phyloP scores from a whole-genome alignment of 2,113 vertebrate species.

The Gallinago media region DNA sequence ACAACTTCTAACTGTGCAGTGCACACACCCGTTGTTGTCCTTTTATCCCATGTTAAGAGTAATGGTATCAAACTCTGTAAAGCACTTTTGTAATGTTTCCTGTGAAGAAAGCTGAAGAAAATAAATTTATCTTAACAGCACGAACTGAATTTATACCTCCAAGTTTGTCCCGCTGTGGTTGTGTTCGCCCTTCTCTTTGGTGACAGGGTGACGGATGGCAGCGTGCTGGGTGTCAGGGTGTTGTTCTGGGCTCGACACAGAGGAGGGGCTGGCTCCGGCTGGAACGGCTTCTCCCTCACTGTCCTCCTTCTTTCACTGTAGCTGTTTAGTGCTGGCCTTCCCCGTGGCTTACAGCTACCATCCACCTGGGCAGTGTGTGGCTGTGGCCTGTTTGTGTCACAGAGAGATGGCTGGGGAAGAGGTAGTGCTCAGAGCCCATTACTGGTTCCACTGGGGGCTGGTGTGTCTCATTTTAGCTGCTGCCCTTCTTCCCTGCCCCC shows the following conservation, averaged over 20 bases:
- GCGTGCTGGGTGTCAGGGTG: fast-evolving
- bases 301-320: not conserved
- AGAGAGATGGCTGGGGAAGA: not conserved
- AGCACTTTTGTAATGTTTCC: slow-evolving; percentile 52
- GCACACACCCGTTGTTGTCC: slow-evolving; percentile 1
- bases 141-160: not conserved
- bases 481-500: not conserved
- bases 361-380: not conserved
- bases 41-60: not conserved
- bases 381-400: too few species aligned
- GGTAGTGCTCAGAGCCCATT: not conserved
- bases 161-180: not conserved
- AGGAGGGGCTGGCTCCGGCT: not conserved
- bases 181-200: not conserved
- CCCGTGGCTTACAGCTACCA: fast-evolving
- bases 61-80: slow-evolving; percentile 43
- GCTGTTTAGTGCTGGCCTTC: not conserved
- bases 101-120: slow-evolving; percentile 58
- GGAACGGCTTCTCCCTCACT: not conserved
- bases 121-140: slow-evolving; percentile 54
- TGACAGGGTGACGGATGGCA: fast-evolving
- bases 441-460: not conserved
- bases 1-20: slow-evolving; percentile 5
- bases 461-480: not conserved
- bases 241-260: fast-evolving